Evolutionary conservation across 2,113 vertebrate species (phyloP).

Genomic region (Progne subis): DNA sequence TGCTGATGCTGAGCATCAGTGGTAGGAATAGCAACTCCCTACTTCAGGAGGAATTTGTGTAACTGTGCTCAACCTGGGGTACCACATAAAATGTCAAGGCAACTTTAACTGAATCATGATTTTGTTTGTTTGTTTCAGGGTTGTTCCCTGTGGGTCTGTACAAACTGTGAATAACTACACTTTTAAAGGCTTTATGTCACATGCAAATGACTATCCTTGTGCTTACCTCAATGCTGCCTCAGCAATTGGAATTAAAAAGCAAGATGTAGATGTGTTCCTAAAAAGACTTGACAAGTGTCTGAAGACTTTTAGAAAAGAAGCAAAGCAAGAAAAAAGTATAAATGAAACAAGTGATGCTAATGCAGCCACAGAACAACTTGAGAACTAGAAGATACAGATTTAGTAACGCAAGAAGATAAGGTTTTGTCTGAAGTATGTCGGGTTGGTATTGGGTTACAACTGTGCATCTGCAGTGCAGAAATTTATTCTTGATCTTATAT

Average conservation of each 20-base stretch:
- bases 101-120: not conserved
- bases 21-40: not conserved
- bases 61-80: not conserved
- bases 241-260: conserved; percentile 88
- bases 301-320: conserved; percentile 76
- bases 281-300: conserved; percentile 94
- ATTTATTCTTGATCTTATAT: not conserved
- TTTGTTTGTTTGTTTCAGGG: conserved; percentile 78
- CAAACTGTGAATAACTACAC: conserved; percentile 87
- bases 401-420: not conserved
- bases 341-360: not conserved
- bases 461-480: not conserved
- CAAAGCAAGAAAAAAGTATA: conserved; percentile 27
- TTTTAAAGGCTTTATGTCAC: conserved; percentile 94
- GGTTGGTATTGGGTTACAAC: not conserved
- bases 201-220: conserved; percentile 84
- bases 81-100: not conserved
- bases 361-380: not conserved
- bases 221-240: conserved; percentile 96
- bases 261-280: conserved; percentile 89
- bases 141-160: conserved; percentile 83
- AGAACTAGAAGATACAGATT: conserved; percentile 14
- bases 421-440: not conserved
- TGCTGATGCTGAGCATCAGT: not conserved
- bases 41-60: not conserved